Evolutionary conservation across 2,888 invertebrate species (phyloP).

Genomic region (Andrena bicolor): DNA sequence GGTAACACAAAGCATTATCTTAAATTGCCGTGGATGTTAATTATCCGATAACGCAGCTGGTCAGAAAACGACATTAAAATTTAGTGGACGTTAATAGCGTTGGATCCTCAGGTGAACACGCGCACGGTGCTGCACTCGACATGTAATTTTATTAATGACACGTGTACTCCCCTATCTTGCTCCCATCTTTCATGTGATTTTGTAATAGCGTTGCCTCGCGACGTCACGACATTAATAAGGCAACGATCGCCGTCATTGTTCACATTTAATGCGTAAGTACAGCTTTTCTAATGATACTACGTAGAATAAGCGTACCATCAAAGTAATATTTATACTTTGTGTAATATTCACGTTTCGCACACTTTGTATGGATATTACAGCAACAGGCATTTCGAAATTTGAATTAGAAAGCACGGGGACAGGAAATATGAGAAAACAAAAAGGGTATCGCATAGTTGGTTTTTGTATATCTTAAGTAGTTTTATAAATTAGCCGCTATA

Average conservation of each 20-base stretch:
- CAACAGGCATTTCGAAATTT: no score
- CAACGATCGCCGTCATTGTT: background rate
- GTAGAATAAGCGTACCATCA: no score
- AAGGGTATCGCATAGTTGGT: no score
- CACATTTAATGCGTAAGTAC: background rate
- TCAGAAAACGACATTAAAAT: slow-evolving; percentile 73
- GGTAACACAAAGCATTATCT: slow-evolving; percentile 51
- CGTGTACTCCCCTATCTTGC: background rate
- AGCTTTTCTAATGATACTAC: background rate
- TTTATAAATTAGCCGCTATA: no score
- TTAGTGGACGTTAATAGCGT: slow-evolving; percentile 71
- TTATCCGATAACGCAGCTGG: slow-evolving; percentile 68
- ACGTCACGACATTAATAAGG: background rate
- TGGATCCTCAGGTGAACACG: slow-evolving; percentile 64
- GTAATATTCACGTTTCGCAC: no score
- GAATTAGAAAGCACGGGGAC: no score
- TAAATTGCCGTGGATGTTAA: slow-evolving; percentile 71
- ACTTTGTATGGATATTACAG: no score
- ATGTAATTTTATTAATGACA: slow-evolving; percentile 31
- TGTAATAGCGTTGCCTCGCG: background rate
- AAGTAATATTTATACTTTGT: no score
- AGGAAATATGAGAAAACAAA: no score
- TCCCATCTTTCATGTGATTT: background rate
- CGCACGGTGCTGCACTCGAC: slow-evolving; percentile 22
- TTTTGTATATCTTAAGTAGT: no score